phyloP scores from a whole-genome alignment of 2,888 invertebrate species.

The Orthonevra nobilis region DNA sequence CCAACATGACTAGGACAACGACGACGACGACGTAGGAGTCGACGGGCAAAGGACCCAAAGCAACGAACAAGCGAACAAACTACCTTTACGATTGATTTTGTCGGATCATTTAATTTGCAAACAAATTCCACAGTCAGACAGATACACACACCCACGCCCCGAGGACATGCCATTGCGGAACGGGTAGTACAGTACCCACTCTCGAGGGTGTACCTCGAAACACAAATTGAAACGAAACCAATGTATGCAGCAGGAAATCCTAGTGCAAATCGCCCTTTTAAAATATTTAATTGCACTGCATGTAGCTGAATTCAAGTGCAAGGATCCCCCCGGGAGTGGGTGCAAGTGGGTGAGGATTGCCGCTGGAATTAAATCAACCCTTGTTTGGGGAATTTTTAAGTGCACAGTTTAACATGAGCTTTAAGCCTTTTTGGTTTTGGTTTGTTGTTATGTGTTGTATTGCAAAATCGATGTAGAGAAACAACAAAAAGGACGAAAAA shows the following conservation, averaged over 20 bases:
- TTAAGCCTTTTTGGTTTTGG: constrained; percentile 69
- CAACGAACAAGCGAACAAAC: constrained; percentile 60
- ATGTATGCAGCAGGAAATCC: constrained; percentile 67
- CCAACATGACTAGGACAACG: constrained; percentile 2
- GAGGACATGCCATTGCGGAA: constrained; percentile 34
- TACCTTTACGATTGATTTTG: constrained; percentile 70
- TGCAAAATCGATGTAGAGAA: constrained; percentile 32
- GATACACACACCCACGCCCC: constrained; percentile 36
- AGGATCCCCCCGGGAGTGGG: constrained; percentile 30
- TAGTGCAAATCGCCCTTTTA: constrained; percentile 70
- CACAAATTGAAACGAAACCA: constrained; percentile 69
- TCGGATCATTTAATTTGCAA: constrained; percentile 71
- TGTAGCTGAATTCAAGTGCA: constrained; percentile 65
- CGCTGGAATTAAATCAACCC: constrained; percentile 62
- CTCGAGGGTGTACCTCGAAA: constrained; percentile 7
- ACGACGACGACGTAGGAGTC: background rate
- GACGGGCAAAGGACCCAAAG: constrained; percentile 6
- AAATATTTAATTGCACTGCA: constrained; percentile 69
- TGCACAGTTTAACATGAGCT: constrained; percentile 68
- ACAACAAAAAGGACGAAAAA: constrained; percentile 27
- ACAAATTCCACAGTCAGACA: constrained; percentile 65
- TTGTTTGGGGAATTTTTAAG: constrained; percentile 67
- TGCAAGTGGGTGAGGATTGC: constrained; percentile 1
- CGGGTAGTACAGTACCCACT: too few relatives aligned
- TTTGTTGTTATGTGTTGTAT: constrained; percentile 46